phyloP scores from a whole-genome alignment of 1,140 invertebrate genomes.

The Penaeus chinensis region DNA sequence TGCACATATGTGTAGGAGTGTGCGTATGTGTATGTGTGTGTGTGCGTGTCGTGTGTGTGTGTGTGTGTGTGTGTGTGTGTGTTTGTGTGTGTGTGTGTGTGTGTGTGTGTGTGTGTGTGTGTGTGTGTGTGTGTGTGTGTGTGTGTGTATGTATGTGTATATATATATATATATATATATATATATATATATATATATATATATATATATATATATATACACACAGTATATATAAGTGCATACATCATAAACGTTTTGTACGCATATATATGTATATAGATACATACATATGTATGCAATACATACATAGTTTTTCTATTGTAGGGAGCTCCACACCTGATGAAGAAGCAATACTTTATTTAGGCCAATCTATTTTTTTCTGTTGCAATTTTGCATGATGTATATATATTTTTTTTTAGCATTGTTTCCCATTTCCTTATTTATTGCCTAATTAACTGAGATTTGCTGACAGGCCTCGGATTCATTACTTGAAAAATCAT shows the following conservation, averaged over 20 bases:
- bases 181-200: slow-evolving; percentile 30
- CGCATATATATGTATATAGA: slow-evolving; percentile 7
- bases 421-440: no score
- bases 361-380: no score
- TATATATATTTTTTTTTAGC: no score
- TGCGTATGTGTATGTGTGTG: background rate
- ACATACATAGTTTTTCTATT: no score
- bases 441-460: no score
- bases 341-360: no score
- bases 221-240: background rate
- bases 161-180: slow-evolving; percentile 11
- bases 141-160: slow-evolving; percentile 1
- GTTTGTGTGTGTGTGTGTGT: background rate
- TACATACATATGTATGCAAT: background rate
- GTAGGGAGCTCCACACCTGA: no score
- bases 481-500: no score
- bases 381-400: no score
- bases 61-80: background rate
- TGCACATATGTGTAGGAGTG: background rate
- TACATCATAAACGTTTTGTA: background rate
- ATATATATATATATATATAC: background rate
- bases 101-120: slow-evolving; percentile 2
- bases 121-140: slow-evolving; percentile 13
- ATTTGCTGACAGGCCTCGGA: no score
- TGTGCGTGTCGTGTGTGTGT: background rate